A percentile compares a stretch with the other conserved stretches of the same genome.
phyloP scores from a whole-genome alignment of 2,797 vertebrate genomes.

The Psittacula derbiana region DNA sequence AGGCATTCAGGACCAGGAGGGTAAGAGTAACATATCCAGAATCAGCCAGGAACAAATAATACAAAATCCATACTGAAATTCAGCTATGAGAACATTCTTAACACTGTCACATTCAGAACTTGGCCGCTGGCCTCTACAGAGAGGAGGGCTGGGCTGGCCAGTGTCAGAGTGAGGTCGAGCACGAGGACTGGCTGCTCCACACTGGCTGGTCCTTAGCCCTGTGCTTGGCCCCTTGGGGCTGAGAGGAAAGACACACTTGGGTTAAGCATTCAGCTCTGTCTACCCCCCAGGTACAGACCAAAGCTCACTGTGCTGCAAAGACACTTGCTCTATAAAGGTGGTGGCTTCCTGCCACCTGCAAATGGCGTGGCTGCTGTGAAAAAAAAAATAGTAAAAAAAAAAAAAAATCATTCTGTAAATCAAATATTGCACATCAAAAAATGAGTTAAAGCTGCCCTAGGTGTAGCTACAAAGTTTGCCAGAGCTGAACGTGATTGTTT shows the following conservation, averaged over 20 bases:
- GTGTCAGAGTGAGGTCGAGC: not conserved
- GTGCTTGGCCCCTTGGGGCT: fast-evolving
- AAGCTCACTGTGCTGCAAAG: not conserved
- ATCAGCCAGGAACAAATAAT: not conserved
- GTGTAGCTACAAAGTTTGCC: not conserved
- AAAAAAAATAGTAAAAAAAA: not conserved
- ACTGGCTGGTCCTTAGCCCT: not conserved
- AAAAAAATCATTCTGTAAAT: not conserved
- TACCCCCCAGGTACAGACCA: not conserved
- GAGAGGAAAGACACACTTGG: not conserved
- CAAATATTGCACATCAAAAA: not conserved
- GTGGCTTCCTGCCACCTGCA: not conserved
- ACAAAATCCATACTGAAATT: not conserved
- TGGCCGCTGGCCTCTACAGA: fast-evolving
- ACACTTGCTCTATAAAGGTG: not conserved
- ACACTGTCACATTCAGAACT: not conserved
- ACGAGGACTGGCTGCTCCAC: not conserved
- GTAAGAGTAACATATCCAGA: not conserved
- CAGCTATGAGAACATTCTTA: fast-evolving
- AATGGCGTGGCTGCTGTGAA: not conserved
- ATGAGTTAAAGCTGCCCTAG: not conserved
- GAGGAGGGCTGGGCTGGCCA: not conserved
- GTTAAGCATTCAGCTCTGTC: not conserved
- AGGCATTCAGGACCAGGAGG: not conserved
- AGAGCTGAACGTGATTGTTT: not conserved